phyloP scores from a whole-genome alignment of 2,113 vertebrate species.

The Aphyosemion australe region DNA sequence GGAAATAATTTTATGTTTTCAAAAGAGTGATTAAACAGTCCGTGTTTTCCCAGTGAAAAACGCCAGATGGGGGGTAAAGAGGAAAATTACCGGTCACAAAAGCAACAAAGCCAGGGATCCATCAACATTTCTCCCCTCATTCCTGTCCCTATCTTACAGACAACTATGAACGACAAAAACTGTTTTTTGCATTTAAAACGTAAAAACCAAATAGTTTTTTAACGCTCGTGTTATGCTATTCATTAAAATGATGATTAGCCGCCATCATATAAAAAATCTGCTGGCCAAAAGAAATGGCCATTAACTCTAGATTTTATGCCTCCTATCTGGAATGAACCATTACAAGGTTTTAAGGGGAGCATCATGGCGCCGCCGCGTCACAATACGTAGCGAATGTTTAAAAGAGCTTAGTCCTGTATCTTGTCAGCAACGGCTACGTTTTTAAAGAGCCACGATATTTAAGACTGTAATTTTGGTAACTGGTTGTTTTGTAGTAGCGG shows the following conservation, averaged over 20 bases:
- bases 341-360: conserved; percentile 50
- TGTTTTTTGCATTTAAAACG: not conserved
- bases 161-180: conserved; percentile 20
- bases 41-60: not conserved
- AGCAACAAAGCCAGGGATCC: conserved; percentile 65
- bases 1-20: not conserved
- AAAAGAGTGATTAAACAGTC: not conserved
- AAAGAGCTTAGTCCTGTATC: not conserved
- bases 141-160: conserved; percentile 17
- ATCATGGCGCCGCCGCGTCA: conserved; percentile 35
- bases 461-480: not conserved
- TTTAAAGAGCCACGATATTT: not conserved
- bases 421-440: not conserved
- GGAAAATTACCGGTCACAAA: conserved; percentile 33
- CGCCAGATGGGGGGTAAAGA: not conserved
- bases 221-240: conserved; percentile 16
- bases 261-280: conserved; percentile 55
- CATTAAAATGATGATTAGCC: conserved; percentile 40
- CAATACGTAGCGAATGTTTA: conserved; percentile 13
- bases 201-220: not conserved
- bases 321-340: conserved; percentile 80
- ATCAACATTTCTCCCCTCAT: conserved; percentile 33
- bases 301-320: conserved; percentile 77
- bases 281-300: conserved; percentile 71
- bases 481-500: not conserved